phyloP scores from a whole-genome alignment of 2,888 invertebrate genomes.

The Strigamia maritima region DNA sequence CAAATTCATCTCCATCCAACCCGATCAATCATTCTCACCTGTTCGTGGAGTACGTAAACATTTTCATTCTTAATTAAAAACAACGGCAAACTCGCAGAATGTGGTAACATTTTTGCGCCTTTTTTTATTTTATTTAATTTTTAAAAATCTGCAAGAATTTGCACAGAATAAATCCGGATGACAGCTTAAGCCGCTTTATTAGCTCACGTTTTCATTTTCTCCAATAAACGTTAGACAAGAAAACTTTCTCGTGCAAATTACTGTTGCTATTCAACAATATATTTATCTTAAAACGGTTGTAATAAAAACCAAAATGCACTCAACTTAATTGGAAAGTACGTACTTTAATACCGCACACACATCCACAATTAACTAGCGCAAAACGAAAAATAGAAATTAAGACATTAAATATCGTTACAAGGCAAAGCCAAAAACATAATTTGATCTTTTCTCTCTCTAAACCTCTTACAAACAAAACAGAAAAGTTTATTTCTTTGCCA shows the following conservation, averaged over 20 bases:
- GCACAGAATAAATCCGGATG: conserved; percentile 10
- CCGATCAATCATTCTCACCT: not conserved
- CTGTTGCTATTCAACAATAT: not conserved
- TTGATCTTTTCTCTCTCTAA: not conserved
- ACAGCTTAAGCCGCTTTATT: conserved; percentile 15
- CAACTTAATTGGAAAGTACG: not conserved
- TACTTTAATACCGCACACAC: not conserved
- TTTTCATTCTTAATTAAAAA: not conserved
- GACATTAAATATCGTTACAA: not conserved
- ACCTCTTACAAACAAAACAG: not conserved
- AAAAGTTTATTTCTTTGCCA: not conserved
- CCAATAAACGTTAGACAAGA: conserved; percentile 10
- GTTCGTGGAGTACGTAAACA: not conserved
- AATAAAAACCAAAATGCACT: conserved; percentile 9
- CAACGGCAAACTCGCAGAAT: not conserved
- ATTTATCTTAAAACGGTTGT: conserved; percentile 3
- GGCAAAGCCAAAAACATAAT: not conserved
- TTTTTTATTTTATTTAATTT: not conserved
- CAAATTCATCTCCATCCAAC: not conserved
- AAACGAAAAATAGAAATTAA: not conserved
- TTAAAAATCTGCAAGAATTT: not conserved
- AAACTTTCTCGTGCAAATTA: conserved; percentile 9
- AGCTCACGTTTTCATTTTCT: conserved; percentile 1
- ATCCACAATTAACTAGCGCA: not conserved
- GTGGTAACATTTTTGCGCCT: not conserved